Base-by-base conservation (phyloP, 2,113 vertebrate species). In the Thamnaconus septentrionalis region DNA sequence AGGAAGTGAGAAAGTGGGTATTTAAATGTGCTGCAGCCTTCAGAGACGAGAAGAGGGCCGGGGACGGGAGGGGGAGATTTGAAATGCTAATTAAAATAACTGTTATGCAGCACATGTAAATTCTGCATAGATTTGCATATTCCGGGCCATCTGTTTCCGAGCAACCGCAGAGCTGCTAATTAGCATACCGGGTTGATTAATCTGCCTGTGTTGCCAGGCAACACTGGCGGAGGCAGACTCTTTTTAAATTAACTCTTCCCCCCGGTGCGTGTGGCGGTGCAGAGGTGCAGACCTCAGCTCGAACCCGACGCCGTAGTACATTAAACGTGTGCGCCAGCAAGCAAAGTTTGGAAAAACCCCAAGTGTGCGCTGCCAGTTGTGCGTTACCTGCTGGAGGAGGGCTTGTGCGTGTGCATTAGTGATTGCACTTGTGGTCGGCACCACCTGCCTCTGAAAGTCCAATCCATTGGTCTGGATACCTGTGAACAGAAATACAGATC, bases 41-140 rank as follows among this genome's bases (percentile, higher is more conserved):
- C 78, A 76, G 90, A 89, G 89, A 90, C 73, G 53, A 75, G 79
- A 53, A 54, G 67, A 78, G 76, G 56, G 54, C 66, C 68, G 66
- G 73, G 49, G 71, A 71, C 76, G 71, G 76, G 68, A 84, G 76
- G 76, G 77, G 81, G 85, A 90, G 87, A 89, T 90, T 83, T 79
- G 89, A 92, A 92, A 94, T 93, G 93, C 93, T 96, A 96, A 98
- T 98, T 95, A 95, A 95, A 85, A 87, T 87, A 91, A 91, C 91
- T 89, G 93, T 93, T 96, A 94, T 94, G 93, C 93, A 92, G 92
- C 88, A 86, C 89, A 95, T 94, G 94, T 94, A 94, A 93, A 96
- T 98, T 94, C 95, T 97, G 95, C 94, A 94, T 94, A 92, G 91
- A 99, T 98, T 96, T 98, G 94, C 96, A 98, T 98, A 96, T 94